Evolutionary conservation across 2,113 vertebrate species (phyloP), one percentile per base, ranked within the genome.

Genomic region (Gobiocypris rarus): DNA sequence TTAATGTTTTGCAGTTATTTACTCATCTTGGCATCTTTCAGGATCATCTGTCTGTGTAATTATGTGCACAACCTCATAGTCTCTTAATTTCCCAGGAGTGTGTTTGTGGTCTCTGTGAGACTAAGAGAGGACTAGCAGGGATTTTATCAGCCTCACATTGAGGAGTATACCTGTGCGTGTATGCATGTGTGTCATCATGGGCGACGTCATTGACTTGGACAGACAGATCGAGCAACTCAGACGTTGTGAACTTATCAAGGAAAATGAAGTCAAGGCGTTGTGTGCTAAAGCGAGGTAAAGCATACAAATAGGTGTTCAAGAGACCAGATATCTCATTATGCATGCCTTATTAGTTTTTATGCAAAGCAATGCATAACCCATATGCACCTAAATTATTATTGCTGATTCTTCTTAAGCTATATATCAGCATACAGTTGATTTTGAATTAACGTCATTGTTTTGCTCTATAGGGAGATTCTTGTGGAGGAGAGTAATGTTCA

Each of bases 401-500:
- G 4, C 26, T 26, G 4, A 38, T 58, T 81, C 75, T 71, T 88
- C 7, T 17, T 9, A 9, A n/a, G 65, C 41, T 22, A 4, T 69
- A 6, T 41, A 41, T 69, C 17, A 5, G 9, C 22, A 2, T 38
- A 69, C 1, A 69, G 34, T 22, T n/a, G 34, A 4, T 22, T 38
- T 52, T 75, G 3, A 26, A 10, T 28, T 2, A 52, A 52, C 5
- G 9, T 79, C 5, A 31, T 67, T 31, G 15, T 26, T 24, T 79
- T 26, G n/a, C 43, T 59, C 88, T 56, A 58, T 91, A 97, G 97
- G 92, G 97, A 97, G 91, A 97, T 98, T 91, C 92, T 98, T 84
- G 96, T 97, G 56, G 97, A 97, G 89, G 97, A 98, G 91, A 98
- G 97, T 92, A 98, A 98, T 54, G 97, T 98, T 56, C 97, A 98